Percentiles rank a stretch among this genome's conserved stretches.
Evolutionary conservation across 37 sponge, comb jelly and placozoan species (phyloP).

Genomic region (Cliona cf. orientalis): DNA sequence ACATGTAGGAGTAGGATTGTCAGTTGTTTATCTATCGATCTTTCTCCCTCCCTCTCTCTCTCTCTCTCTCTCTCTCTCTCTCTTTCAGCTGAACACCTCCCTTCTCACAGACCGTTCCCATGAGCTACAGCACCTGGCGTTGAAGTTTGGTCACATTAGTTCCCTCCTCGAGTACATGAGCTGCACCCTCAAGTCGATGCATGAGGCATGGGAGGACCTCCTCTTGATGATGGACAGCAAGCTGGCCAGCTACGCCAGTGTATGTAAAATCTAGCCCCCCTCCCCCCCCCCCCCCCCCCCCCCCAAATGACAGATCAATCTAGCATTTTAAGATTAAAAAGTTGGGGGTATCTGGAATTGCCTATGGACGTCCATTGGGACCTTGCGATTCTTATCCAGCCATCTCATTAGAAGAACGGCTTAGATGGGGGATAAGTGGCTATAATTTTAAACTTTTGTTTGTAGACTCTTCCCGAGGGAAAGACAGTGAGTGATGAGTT

Average conservation of each 20-base stretch:
- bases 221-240: conserved; percentile 71
- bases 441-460: conserved; percentile 15
- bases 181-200: conserved; percentile 49
- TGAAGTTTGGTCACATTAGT: conserved; percentile 38
- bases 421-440: no score
- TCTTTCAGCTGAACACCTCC: conserved; percentile 30
- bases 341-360: no score
- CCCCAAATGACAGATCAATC: no score
- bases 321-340: no score
- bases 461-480: conserved; percentile 58
- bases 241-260: conserved; percentile 59
- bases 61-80: not conserved
- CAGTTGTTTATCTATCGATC: not conserved
- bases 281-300: not conserved
- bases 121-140: conserved; percentile 53
- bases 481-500: conserved; percentile 66
- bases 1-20: not conserved
- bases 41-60: not conserved
- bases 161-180: conserved; percentile 54
- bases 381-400: no score
- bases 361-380: no score
- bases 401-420: no score
- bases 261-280: conserved; percentile 7
- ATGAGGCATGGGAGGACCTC: conserved; percentile 78
- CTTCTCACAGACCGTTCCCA: not conserved